Conservation (phyloP, 2,797 vertebrate species). For the Syngnathus rostellatus region DNA sequence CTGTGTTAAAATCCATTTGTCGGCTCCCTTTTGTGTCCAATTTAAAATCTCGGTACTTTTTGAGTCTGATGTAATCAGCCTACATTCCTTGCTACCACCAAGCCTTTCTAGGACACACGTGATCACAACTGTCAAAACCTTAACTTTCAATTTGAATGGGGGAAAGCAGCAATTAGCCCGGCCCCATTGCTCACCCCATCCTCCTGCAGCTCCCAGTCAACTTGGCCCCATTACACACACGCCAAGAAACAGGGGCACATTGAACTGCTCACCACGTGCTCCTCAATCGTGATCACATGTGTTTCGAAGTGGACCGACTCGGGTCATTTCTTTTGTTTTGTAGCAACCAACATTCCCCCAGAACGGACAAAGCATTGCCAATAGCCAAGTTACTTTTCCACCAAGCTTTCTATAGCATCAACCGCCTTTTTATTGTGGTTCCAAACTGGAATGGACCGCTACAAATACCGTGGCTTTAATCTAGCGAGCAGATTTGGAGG, state of each 20-base stretch:
- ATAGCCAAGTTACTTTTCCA: neutral
- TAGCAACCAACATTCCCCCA: neutral
- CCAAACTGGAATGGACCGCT: neutral
- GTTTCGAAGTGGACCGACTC: neutral
- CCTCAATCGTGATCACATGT: neutral
- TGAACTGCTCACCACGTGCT: neutral
- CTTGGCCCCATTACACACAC: slow-evolving; percentile 7
- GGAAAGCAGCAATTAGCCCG: neutral
- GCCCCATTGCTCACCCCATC: neutral
- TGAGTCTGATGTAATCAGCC: too few relatives aligned
- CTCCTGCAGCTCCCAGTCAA: slow-evolving; percentile 1
- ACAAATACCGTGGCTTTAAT: neutral
- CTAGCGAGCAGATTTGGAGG: neutral
- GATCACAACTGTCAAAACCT: slow-evolving; percentile 6
- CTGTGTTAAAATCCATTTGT: too few relatives aligned
- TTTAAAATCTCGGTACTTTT: too few relatives aligned
- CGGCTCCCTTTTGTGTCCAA: too few relatives aligned
- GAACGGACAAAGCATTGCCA: neutral
- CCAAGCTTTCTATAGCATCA: slow-evolving; percentile 4
- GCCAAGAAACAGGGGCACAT: neutral
- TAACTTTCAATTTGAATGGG: slow-evolving; percentile 9
- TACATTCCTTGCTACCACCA: neutral
- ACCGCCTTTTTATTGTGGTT: neutral
- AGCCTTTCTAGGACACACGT: slow-evolving; percentile 9
- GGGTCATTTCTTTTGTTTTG: neutral